A percentile compares a stretch with the other conserved stretches of the same genome.
These are phyloP conservation scores for Aphelinus atriplicis DNA, from an alignment of 1,140 invertebrate genomes.

Conservation along the genomic window DNA sequence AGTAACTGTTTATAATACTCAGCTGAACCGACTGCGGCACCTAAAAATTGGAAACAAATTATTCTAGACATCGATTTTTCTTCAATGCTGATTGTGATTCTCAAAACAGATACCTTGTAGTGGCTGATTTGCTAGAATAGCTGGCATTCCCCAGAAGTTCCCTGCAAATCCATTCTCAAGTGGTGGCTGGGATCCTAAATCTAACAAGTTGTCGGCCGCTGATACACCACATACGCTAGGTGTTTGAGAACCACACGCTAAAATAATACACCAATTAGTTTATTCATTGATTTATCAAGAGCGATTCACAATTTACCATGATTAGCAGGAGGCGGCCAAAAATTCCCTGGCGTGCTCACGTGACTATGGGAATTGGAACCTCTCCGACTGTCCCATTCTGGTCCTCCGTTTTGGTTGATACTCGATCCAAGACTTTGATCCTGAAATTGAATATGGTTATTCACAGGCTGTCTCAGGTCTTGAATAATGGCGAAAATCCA, in stretches of 20 bases:
- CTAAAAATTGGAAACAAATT: slow-evolving; percentile 12
- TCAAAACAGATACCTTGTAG: slow-evolving; percentile 45
- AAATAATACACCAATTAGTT: neutral
- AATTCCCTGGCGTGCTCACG: slow-evolving; percentile 50
- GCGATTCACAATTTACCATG: slow-evolving; percentile 43
- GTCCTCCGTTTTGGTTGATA: slow-evolving; percentile 52
- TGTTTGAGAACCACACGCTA: slow-evolving; percentile 45
- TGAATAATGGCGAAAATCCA: neutral
- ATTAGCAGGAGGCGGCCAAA: slow-evolving; percentile 50
- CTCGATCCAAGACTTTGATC: slow-evolving; percentile 53
- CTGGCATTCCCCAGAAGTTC: slow-evolving; percentile 53
- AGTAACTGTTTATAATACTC: slow-evolving; percentile 62
- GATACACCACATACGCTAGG: slow-evolving; percentile 52
- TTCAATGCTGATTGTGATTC: neutral
- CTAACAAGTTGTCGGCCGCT: slow-evolving; percentile 54
- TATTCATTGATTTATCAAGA: neutral
- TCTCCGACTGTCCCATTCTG: slow-evolving; percentile 52
- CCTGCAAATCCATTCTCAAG: slow-evolving; percentile 50
- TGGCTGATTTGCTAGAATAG: slow-evolving; percentile 45
- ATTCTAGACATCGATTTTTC: slow-evolving; percentile 11
- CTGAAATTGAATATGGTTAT: slow-evolving; percentile 35
- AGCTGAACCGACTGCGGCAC: slow-evolving; percentile 12
- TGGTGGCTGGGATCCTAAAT: slow-evolving; percentile 51
- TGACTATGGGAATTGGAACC: slow-evolving; percentile 56
- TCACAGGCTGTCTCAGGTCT: too few relatives aligned